Evolutionary conservation across 2,797 vertebrate species (phyloP).

Genomic region (Sardinella longiceps): DNA sequence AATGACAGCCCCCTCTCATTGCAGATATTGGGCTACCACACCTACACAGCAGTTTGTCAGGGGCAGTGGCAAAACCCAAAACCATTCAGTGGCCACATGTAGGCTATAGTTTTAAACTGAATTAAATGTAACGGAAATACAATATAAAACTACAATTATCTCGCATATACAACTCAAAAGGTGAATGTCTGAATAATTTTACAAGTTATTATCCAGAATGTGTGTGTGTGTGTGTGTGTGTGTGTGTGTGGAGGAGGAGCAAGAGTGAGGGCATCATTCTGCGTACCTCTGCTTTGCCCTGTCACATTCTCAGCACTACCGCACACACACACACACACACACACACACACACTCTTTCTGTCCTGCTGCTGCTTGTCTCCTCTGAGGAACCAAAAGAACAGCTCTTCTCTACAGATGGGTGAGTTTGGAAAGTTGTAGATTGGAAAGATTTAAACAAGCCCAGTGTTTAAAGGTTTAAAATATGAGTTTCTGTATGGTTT

Average conservation of each 20-base stretch:
- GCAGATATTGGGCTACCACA: background rate
- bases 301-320: background rate
- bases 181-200: background rate
- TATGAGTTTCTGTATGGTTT: too few relatives aligned
- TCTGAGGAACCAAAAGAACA: background rate
- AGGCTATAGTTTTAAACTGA: background rate
- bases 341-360: background rate
- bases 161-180: background rate
- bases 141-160: too few relatives aligned
- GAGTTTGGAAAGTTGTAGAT: background rate
- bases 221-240: background rate
- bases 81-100: background rate
- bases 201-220: background rate
- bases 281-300: background rate
- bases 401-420: background rate
- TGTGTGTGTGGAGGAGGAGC: background rate
- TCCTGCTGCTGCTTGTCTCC: background rate
- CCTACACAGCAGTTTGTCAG: background rate
- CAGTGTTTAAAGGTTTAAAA: too few relatives aligned
- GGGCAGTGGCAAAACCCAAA: background rate
- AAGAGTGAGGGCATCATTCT: background rate
- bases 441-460: too few relatives aligned
- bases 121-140: too few relatives aligned
- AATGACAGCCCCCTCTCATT: background rate
- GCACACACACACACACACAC: background rate